Evolutionary conservation across 1,140 invertebrate genomes (phyloP).

Genomic region (Ips nitidus): DNA sequence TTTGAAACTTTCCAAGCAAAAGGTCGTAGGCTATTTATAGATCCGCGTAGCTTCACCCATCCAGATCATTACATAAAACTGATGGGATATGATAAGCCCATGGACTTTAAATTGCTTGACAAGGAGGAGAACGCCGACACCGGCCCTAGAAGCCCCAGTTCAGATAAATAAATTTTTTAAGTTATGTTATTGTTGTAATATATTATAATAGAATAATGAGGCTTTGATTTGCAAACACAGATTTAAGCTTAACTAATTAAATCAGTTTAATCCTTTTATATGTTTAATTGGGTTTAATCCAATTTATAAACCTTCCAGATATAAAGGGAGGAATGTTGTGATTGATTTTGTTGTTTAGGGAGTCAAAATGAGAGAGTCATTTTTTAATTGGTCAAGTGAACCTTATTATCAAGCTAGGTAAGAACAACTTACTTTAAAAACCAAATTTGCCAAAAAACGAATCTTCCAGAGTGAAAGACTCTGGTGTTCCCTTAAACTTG

Average conservation of each 20-base stretch:
- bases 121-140: slow-evolving; percentile 2
- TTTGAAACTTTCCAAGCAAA: slow-evolving; percentile 77
- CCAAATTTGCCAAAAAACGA: neutral
- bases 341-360: too few species aligned
- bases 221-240: too few species aligned
- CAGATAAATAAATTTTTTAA: slow-evolving; percentile 7
- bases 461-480: slow-evolving; percentile 26
- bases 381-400: slow-evolving; percentile 36
- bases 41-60: slow-evolving; percentile 67
- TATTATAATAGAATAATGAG: neutral
- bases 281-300: too few species aligned
- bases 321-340: too few species aligned
- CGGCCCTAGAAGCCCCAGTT: neutral
- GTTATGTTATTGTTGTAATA: neutral
- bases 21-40: slow-evolving; percentile 73
- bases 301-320: too few species aligned
- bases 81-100: slow-evolving; percentile 89
- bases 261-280: too few species aligned
- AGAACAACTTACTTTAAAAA: neutral
- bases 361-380: slow-evolving; percentile 20
- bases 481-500: slow-evolving; percentile 47
- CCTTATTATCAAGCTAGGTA: slow-evolving; percentile 37
- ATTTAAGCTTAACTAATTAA: too few species aligned
- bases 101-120: slow-evolving; percentile 69
- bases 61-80: slow-evolving; percentile 75